Base-by-base conservation (phyloP, 1,140 invertebrate species). In the Drosophila repleta region DNA sequence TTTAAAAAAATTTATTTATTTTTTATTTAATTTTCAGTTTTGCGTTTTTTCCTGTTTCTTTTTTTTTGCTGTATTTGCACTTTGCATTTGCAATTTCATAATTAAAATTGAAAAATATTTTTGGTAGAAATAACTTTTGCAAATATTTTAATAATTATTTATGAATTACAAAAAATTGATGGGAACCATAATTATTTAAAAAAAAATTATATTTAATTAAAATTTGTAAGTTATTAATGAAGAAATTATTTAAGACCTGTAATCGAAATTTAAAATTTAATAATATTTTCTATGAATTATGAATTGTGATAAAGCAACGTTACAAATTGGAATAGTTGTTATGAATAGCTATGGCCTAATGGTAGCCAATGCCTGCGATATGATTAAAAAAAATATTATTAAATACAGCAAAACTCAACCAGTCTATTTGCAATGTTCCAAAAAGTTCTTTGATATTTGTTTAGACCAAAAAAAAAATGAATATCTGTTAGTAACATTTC, bases 71-170 rank as follows among this genome's bases (percentile, higher is more conserved):
- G 11, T 65, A 52, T 56, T 72, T 75, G 48, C 21, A 64, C 64
- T 74, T 51, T 53, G 56, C 61, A 76, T 79, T 79, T 76, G 39
- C 46, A 41, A 65, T 57, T 53, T 73, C 55, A 58, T 77, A 84
- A 81, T 84, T 84, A 71, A 72, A 71, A 37, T 66, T 21, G 26
- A 63, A 55, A 29, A 20, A 52, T 35, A 55, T 39, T 8, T 43
- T 43, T 17, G 8, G 1, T 20, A 20, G 4, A 56, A 43, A 56
- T 43, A 18, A 13, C 13, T 18, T 43, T n/a, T 11, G 35, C 24
- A 20, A 18, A 53, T 55, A 37, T 56, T 55, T 18, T 20, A 24
- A 51, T 26, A 49, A 65, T 60, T 72, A 77, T 57, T 76, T 21
- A 15, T 13, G 17, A 17, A 18, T 15, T 15, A 10, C 17, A 24